Evolutionary conservation across 30 jellyfish, hydroid and myxozoan genomes (phyloP), one percentile per base, ranked within the genome.

Genomic region (Pelagia noctiluca): DNA sequence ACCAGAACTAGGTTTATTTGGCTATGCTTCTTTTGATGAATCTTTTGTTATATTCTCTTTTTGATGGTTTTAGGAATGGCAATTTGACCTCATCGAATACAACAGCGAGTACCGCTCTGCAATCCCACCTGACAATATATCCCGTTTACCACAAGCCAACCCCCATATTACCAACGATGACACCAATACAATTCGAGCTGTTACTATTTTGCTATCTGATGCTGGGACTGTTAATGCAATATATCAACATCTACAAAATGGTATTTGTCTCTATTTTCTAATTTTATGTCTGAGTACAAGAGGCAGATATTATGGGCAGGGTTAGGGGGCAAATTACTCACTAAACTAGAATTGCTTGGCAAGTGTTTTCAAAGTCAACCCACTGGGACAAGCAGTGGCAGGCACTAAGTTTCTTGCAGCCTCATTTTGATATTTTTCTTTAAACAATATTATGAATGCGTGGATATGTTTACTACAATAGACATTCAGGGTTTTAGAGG

Each of bases 101-200:
- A 49, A 35, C 88, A 18, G 85, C 90, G 23, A 74, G 77, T 63
- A 88, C 96, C 49, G 32, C 87, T 10, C 85, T 88, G 67, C 80
- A 89, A 26, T 71, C 91, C 46, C 70, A 71, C 73, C 88, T 87
- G 49, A 88, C 96, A 63, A 82, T 82, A 11, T 70, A 81, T 30
- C 97, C 96, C 35, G 53, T 93, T 23, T 82, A 82, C 48, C 98
- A 93, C 88, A 82, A 64, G 67, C 98, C 98, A 46, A 31, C 78
- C 2, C 91, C 97, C 11, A 46, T 24, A 50, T 38, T 86, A 0
- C 98, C 98, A 21, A 60, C 75, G 24, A 78, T 93, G 93, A 82
- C 88, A 32, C 67, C 88, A n/a, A 76, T 78, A 78, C 98, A 93
- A 68, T 93, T 93, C 71, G 97, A 93, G 73, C 47, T 86, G 67